Base-by-base conservation (phyloP, 2,113 vertebrate species). In the Centropus unirufus region DNA sequence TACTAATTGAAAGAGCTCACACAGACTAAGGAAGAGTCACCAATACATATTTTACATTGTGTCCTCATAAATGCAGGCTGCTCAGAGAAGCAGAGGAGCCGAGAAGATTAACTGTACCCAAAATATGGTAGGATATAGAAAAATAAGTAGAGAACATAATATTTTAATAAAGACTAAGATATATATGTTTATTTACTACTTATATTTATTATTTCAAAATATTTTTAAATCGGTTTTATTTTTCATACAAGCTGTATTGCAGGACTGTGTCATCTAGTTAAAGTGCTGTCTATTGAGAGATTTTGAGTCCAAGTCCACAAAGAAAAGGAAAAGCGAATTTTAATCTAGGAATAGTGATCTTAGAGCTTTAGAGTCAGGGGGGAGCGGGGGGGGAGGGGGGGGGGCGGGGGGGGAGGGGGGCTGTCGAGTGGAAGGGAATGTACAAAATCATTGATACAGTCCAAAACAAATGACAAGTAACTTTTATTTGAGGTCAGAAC, bases 351-450 rank as follows among this genome's bases (percentile, higher is more conserved):
- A 52, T 2, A 4, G 11, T 42, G 16, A 86, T 39, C 16, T 44
- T 39, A 46, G 6, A 64, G 27, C 1, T 3, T 67, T 44, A 66
- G 17, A 67, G 62, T 2, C 11, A 26, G 7, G 6, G 6, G 6
- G 8, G 24, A n/a, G n/a, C n/a, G n/a, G n/a, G n/a, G n/a, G n/a
- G n/a, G n/a, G n/a, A n/a, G n/a, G n/a, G n/a, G n/a, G n/a, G n/a
- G n/a, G n/a, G n/a, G n/a, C n/a, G n/a, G n/a, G n/a, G n/a, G n/a
- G n/a, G n/a, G n/a, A n/a, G n/a, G n/a, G n/a, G n/a, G n/a, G n/a
- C n/a, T n/a, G n/a, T n/a, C n/a, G 14, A 9, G 8, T 36, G 36
- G 1, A 3, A 16, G 3, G 2, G 3, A 19, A 6, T 2, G 1
- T 27, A 74, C 22, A 36, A 30, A 73, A 9, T 2, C 62, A 78